Evolutionary conservation across 2,113 vertebrate genomes (phyloP), one percentile per base, ranked within the genome.

Genomic region (Spea multiplicata): DNA sequence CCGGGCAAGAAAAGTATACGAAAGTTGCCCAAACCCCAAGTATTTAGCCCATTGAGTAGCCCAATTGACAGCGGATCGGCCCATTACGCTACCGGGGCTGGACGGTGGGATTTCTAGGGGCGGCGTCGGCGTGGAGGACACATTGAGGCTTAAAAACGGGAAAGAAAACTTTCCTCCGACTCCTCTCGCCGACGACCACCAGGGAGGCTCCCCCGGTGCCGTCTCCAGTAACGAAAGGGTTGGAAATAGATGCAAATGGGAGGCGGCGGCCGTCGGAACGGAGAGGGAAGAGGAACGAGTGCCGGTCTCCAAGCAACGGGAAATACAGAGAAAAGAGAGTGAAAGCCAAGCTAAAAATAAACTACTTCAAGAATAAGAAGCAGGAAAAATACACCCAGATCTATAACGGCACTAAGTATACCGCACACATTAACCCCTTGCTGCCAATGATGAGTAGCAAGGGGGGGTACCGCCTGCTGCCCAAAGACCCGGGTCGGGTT

Each of bases 201-300:
- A 67, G 71, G 47, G 66, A 73, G 83, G 73, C 80, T 67, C 80
- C 71, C 71, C 65, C 30, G n/a, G 12, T 3, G 76, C 75, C 75
- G 82, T 55, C 81, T 80, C 76, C 69, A 59, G 70, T 80, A 73
- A 78, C 59, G 64, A 81, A 82, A 86, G 80, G 81, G 75, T 84
- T 83, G 74, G 82, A 75, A 84, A 88, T 81, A 73, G 79, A 86
- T 83, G 85, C 84, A 87, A 84, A 85, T 86, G 85, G 87, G 88
- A 83, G 78, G 86, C 85, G 89, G 90, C 83, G 89, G 90, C 91
- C 84, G 87, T 89, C 87, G 81, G 81, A 86, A 86, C 84, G 84
- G 88, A 89, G 89, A 89, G 90, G 92, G 93, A 92, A 92, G 91
- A 93, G 92, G 90, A 72, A 59, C 62, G 65, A 66, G 76, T 76